Base-by-base conservation (phyloP, 2,797 vertebrate species). In the Calcarius lapponicus region DNA sequence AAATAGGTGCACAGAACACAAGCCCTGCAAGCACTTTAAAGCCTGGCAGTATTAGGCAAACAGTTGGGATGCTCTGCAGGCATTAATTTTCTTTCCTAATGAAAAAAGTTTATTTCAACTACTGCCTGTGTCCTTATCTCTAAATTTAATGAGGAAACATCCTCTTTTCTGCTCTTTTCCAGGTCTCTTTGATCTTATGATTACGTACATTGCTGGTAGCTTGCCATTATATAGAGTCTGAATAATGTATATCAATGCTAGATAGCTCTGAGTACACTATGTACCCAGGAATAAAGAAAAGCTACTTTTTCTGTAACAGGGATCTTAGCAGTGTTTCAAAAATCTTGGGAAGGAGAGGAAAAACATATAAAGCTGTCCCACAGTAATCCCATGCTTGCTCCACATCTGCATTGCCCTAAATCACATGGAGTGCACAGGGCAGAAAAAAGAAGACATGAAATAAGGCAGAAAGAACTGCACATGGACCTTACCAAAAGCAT, bases 111-210 rank as follows among this genome's bases (percentile, higher is more conserved):
- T 53, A 32, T 95, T 95, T 92, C 71, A 90, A 65, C 65, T 88
- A 80, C 65, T 83, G 84, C 47, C 54, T 61, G 25, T 50, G 32
- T 61, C 57, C 38, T 87, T 67, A 70, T 67, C 74, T 89, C 72
- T 57, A 80, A 65, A 71, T 81, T 71, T 90, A 93, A 96, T 43
- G 70, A 94, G 54, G 76, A 86, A 93, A 80, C 20, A 75, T 36
- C n/a, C 64, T 51, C 53, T 88, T 90, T 75, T 85, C 78, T 70
- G 40, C 66, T 89, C 25, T 61, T 92, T 94, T 84, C 66, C 47
- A 79, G 69, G 40, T 93, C 88, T 81, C 80, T 93, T 93, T 92
- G 82, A 95, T 93, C 86, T 94, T 76, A 47, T 0, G 24, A 86
- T 86, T 86, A 79, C 0, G 0, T 70, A 56, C 45, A 60, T 80